A percentile compares a stretch with the other conserved stretches of the same genome.
Conservation (phyloP, 2,888 invertebrate species). For the Nomada lathburiana region DNA sequence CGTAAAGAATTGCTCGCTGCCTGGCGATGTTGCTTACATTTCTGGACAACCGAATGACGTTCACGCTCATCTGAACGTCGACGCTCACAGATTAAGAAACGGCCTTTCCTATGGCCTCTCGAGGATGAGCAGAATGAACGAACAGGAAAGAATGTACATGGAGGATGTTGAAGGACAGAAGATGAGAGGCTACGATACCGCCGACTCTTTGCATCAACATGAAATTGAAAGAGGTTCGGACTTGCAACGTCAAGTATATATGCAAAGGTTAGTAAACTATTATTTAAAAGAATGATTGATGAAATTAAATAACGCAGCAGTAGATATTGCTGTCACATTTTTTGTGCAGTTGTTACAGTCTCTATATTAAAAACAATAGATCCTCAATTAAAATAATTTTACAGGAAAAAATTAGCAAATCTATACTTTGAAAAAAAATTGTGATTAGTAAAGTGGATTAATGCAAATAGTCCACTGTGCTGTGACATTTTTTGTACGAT, state of each 20-base stretch:
- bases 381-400: too few species aligned
- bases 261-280: constrained; percentile 60
- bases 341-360: too few species aligned
- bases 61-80: constrained; percentile 62
- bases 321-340: too few species aligned
- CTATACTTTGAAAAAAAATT: too few species aligned
- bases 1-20: constrained; percentile 80
- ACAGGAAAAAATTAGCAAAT: too few species aligned
- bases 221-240: constrained; percentile 92
- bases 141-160: constrained; percentile 86
- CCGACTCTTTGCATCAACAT: constrained; percentile 90
- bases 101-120: constrained; percentile 64
- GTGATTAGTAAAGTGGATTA: too few species aligned
- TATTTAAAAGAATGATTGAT: not conserved
- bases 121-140: constrained; percentile 53
- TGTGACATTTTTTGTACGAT: too few species aligned
- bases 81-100: constrained; percentile 63
- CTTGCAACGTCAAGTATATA: constrained; percentile 80
- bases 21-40: constrained; percentile 78
- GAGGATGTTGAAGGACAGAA: constrained; percentile 87
- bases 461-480: too few species aligned
- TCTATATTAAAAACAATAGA: too few species aligned
- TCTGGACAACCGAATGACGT: constrained; percentile 63
- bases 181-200: constrained; percentile 84
- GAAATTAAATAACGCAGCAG: too few species aligned